A percentile compares a stretch with the other conserved stretches of the same genome.
These are phyloP conservation scores for Drosophila orosa DNA, from an alignment of 1,140 invertebrate genomes.

Conservation along the genomic window DNA sequence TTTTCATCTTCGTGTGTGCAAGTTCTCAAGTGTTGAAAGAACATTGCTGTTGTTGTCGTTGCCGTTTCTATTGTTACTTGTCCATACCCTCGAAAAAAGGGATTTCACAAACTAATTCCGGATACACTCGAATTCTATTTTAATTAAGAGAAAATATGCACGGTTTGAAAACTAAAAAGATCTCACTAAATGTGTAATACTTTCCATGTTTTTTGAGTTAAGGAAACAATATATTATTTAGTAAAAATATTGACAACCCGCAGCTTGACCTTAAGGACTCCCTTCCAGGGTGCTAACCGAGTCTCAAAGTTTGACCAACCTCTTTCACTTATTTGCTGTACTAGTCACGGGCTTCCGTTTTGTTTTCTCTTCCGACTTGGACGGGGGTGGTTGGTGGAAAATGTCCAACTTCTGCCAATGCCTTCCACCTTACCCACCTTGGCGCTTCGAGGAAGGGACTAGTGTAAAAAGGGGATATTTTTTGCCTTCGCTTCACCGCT, in stretches of 20 bases:
- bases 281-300: slow-evolving; percentile 6
- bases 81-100: slow-evolving; percentile 15
- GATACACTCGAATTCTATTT: background rate
- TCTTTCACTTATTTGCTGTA: slow-evolving; percentile 39
- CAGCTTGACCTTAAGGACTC: background rate
- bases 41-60: slow-evolving; percentile 27
- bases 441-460: slow-evolving; percentile 30
- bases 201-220: too few species aligned
- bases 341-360: slow-evolving; percentile 28
- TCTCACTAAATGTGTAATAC: too few species aligned
- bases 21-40: slow-evolving; percentile 40
- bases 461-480: slow-evolving; percentile 21
- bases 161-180: too few species aligned
- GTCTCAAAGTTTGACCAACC: slow-evolving; percentile 26
- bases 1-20: slow-evolving; percentile 9
- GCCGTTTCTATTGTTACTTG: slow-evolving; percentile 37
- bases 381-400: slow-evolving; percentile 2
- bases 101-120: background rate
- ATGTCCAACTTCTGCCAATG: slow-evolving; percentile 29
- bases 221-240: too few species aligned
- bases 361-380: slow-evolving; percentile 12
- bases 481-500: slow-evolving; percentile 48
- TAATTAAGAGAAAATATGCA: too few species aligned
- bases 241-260: background rate
- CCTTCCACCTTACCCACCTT: slow-evolving; percentile 59